phyloP scores from a whole-genome alignment of 2,888 invertebrate genomes.

The Scotopteryx bipunctaria region DNA sequence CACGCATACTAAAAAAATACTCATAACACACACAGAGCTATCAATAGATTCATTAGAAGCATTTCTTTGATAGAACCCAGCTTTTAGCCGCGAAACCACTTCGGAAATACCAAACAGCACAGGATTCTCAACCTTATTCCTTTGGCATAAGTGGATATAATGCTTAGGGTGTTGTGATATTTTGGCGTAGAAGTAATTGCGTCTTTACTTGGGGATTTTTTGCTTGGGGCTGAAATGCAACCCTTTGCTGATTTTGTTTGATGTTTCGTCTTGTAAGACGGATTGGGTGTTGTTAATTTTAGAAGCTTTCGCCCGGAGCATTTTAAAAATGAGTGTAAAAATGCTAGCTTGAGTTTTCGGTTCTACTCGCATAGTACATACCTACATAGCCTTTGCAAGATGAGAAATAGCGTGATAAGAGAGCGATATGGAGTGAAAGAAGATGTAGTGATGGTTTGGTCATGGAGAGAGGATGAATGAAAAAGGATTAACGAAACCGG shows the following conservation, averaged over 20 bases:
- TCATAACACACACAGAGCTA: conserved; percentile 67
- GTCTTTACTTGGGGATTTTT: conserved; percentile 73
- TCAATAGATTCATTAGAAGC: conserved; percentile 82
- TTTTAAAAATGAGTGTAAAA: neutral
- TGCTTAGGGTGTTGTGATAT: conserved; percentile 32
- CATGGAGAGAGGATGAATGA: no score
- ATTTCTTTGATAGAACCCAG: conserved; percentile 78
- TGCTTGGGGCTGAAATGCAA: conserved; percentile 58
- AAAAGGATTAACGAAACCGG: no score
- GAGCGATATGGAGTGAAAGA: no score
- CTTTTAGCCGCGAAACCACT: conserved; percentile 69
- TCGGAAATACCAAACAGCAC: conserved; percentile 33
- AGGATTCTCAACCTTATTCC: conserved; percentile 49
- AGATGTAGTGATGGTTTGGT: no score
- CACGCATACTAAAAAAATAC: conserved; percentile 69
- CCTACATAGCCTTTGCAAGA: no score
- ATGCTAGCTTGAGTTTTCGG: no score
- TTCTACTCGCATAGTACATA: no score
- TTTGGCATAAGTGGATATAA: conserved; percentile 1
- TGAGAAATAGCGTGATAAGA: no score
- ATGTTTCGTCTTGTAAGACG: conserved; percentile 56
- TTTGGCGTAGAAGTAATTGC: conserved; percentile 72
- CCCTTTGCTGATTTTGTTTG: conserved; percentile 43
- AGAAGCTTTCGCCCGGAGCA: conserved; percentile 11
- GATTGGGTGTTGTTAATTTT: conserved; percentile 34